Conservation (phyloP, 35 echinoderm and acorn worm genomes). For the Chiridota heheva region DNA sequence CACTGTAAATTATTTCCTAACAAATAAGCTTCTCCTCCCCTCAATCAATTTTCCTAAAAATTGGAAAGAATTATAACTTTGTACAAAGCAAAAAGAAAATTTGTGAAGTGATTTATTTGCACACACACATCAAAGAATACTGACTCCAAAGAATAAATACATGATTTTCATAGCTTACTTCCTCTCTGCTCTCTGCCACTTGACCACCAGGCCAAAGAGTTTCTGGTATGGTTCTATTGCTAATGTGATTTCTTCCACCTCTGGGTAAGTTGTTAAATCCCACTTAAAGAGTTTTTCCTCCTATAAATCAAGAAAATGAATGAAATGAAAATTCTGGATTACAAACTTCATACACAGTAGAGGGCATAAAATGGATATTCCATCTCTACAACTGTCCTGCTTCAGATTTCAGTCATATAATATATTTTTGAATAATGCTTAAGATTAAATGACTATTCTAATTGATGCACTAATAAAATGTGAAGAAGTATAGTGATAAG, state of each 20-base stretch:
- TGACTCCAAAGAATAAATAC: too few species aligned
- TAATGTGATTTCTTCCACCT: slow-evolving; percentile 76
- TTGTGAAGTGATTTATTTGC: too few species aligned
- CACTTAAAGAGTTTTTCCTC: slow-evolving; percentile 96
- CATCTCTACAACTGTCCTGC: background rate
- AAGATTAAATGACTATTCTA: too few species aligned
- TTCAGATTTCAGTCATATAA: background rate
- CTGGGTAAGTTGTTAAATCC: slow-evolving; percentile 90
- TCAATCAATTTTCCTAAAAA: too few species aligned
- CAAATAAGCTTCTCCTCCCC: too few species aligned
- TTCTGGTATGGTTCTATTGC: slow-evolving; percentile 93
- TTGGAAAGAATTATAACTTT: too few species aligned
- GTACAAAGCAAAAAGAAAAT: too few species aligned
- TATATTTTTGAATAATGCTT: background rate
- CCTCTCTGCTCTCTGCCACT: slow-evolving; percentile 99
- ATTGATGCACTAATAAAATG: too few species aligned
- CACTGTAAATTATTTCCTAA: too few species aligned
- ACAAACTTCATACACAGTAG: background rate
- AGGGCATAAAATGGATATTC: background rate
- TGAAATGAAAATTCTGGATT: background rate
- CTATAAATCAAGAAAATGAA: slow-evolving; percentile 40
- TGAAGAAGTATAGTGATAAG: too few species aligned
- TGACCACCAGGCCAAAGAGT: slow-evolving; percentile 94
- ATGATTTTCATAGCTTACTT: too few species aligned
- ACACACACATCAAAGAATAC: too few species aligned